Conservation (phyloP, 2,113 vertebrate species). For the Apistogramma diplotaenia region DNA sequence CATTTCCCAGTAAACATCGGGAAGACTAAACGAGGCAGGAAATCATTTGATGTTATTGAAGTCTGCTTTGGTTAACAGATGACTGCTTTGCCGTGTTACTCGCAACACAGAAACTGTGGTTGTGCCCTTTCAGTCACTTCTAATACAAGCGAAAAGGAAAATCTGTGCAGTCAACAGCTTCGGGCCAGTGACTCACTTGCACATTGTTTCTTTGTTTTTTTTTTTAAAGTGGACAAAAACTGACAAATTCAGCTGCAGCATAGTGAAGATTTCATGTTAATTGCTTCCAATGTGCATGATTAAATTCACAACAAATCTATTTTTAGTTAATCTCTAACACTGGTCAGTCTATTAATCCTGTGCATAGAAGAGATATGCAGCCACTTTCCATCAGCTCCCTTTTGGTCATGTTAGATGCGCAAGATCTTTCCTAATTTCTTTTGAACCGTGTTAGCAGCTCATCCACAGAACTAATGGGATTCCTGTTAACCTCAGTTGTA, state of each 20-base stretch:
- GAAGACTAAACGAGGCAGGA: neutral
- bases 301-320: neutral
- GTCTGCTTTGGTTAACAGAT: constrained; percentile 8
- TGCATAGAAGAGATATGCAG: neutral
- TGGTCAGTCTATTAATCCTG: neutral
- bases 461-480: neutral
- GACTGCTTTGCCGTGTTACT: neutral
- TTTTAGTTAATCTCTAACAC: neutral
- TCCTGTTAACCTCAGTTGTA: neutral
- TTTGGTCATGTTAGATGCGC: neutral
- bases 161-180: constrained; percentile 57
- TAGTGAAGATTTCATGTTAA: neutral
- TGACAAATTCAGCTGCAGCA: constrained; percentile 20
- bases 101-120: constrained; percentile 9
- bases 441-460: neutral
- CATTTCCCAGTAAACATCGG: neutral
- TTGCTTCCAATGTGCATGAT: no score
- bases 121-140: constrained; percentile 65
- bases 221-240: constrained; percentile 44
- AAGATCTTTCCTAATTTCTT: neutral
- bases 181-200: constrained; percentile 68
- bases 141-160: constrained; percentile 44
- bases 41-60: neutral
- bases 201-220: constrained; percentile 33
- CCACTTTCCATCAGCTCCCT: neutral